Evolutionary conservation across 2,113 vertebrate genomes (phyloP).

Genomic region (Tachuris rubrigastra): DNA sequence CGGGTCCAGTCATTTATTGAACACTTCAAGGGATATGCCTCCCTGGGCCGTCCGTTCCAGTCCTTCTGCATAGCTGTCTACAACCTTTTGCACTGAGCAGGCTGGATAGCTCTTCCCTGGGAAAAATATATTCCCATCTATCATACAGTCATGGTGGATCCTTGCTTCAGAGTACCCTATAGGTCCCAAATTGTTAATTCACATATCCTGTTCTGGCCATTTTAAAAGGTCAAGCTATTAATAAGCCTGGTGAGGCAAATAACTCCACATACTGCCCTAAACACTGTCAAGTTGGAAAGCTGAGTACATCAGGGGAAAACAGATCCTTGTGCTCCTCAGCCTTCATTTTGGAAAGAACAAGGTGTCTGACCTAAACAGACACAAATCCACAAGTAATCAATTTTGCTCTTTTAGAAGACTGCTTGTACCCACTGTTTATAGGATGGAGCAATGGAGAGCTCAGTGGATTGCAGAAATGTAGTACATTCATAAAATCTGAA

Average conservation of each 20-base stretch:
- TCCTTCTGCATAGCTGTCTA: neutral
- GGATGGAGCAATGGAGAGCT: neutral
- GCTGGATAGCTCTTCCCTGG: neutral
- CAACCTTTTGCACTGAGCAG: neutral
- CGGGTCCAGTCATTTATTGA: neutral
- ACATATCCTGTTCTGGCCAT: neutral
- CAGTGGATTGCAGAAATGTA: neutral
- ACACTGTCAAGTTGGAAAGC: neutral
- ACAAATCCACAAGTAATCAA: neutral
- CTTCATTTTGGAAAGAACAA: neutral
- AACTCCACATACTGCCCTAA: neutral
- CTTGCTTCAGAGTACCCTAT: neutral
- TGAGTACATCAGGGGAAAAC: neutral
- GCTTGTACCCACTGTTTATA: neutral
- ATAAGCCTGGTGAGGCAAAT: neutral
- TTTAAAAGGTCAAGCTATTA: neutral
- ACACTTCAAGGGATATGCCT: neutral
- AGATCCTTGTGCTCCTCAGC: neutral
- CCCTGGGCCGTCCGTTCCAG: neutral
- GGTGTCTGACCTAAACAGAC: neutral
- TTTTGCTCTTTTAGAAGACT: neutral
- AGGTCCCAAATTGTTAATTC: neutral
- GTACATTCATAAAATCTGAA: neutral
- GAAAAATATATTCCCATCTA: neutral
- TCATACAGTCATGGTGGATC: neutral